Percentiles rank a stretch among this genome's conserved stretches.
Evolutionary conservation across 2,888 invertebrate species (phyloP).

Genomic region (Polymixis lichenea): DNA sequence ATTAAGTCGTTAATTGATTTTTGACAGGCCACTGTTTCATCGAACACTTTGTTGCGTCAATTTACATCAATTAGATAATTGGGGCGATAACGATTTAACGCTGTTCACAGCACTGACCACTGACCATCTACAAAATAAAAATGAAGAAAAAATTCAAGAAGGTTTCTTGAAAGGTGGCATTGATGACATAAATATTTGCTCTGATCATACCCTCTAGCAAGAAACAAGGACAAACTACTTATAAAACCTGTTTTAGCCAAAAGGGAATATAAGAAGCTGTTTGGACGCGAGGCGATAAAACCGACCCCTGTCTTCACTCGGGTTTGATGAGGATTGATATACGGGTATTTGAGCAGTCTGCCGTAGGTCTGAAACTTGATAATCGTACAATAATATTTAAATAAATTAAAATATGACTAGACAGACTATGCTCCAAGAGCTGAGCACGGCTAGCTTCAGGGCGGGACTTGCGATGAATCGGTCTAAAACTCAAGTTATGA

Average conservation of each 20-base stretch:
- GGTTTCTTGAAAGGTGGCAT: constrained; percentile 9
- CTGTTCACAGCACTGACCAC: not conserved
- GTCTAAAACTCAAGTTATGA: too few relatives aligned
- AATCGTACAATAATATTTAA: constrained; percentile 7
- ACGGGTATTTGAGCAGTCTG: constrained; percentile 16
- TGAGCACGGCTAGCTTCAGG: too few relatives aligned
- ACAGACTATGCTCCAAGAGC: too few relatives aligned
- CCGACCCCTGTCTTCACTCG: constrained; percentile 53
- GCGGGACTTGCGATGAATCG: too few relatives aligned
- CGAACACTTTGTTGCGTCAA: constrained; percentile 13
- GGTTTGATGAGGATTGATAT: constrained; percentile 58
- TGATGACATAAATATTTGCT: constrained; percentile 31
- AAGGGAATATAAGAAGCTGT: constrained; percentile 55
- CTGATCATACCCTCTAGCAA: constrained; percentile 39
- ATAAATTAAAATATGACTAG: constrained; percentile 34
- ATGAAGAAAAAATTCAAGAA: not conserved
- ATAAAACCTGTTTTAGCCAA: constrained; percentile 53
- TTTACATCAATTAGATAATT: constrained; percentile 26
- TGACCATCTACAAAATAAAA: not conserved
- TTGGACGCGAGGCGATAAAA: constrained; percentile 49
- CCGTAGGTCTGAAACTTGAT: constrained; percentile 39
- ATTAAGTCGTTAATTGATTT: constrained; percentile 51
- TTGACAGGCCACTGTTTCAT: constrained; percentile 36
- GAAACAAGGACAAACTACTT: constrained; percentile 57
- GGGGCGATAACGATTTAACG: constrained; percentile 2